Evolutionary conservation across 1,140 invertebrate genomes (phyloP), one percentile per base, ranked within the genome.

Genomic region (Heterodera schachtii): DNA sequence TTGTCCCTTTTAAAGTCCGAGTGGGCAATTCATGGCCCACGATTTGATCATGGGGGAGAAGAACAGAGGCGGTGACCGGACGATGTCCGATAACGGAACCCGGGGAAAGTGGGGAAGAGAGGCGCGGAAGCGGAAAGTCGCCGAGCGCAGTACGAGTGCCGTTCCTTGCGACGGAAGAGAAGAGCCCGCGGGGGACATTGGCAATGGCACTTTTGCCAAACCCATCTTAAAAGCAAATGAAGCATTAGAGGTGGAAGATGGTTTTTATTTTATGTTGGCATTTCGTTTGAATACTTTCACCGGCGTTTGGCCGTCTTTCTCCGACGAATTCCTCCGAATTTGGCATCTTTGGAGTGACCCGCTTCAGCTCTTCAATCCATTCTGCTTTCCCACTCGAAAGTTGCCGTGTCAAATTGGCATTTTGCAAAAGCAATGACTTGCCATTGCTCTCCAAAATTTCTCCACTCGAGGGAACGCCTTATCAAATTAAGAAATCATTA

Each of bases 311-410:
- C 21, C 6, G 31, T 31, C 31, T 1, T 71, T 71, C n/a, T n/a
- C 21, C 69, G 13, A 46, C 44, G 69, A 41, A 16, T 16, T 43
- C 19, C 41, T 43, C 19, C 41, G 31, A 71, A 19, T 66, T 69
- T 4, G 47, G 13, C 70, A 19, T 70, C 44, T 5, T 44, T 13
- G 64, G 77, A 13, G 64, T 70, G 21, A 66, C 44, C 9, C 66
- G 70, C 16, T 69, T 64, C 70, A 78, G 70, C 31, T 79, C 84
- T 75, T 85, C 69, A 21, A 85, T 82, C 83, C 83, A 84, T 60
- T 84, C 84, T 13, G 57, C 41, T 44, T 80, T 83, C 44, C 83
- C 84, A 16, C 71, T 81, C 57, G 83, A 84, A 49, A 84, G 80
- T 57, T 79, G 57, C 43, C 85, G 60, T 11, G 83, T 76, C 49